Base-by-base conservation (phyloP, 2,888 invertebrate genomes). In the Dyspetes luteomarginatus region DNA sequence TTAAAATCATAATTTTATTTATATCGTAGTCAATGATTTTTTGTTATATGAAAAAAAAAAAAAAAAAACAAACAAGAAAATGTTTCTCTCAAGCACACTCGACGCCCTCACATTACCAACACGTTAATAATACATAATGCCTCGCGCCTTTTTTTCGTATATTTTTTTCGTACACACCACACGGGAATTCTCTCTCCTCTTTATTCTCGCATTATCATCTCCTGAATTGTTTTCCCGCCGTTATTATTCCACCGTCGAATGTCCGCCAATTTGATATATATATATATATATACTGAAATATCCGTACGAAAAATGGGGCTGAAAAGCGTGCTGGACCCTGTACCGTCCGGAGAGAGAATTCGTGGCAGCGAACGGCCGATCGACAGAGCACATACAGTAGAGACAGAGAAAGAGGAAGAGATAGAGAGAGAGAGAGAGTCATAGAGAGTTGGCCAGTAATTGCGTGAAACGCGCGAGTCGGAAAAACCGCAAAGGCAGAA, bases 401-500 rank as follows among this genome's bases (percentile, higher is more conserved):
- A 36, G 36, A 36, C 15, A 15, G 48, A 3, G 48, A 48, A 17
- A 48, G 48, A 26, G 30, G 50, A 50, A 45, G 65, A 26, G 12
- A 1, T 30, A 48, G 65, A 1, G 19, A 50, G 30, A 4, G 30
- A 9, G 65, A 48, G 26, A 48, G 43, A 30, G 64, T 24, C 43
- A 30, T 30, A 30, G 41, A 36, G 28, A 15, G 7, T 64, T 50
- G 73, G 73, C 64, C 75, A 65, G 76, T 82, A 84, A 84, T 84
- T 84, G 82, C 84, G 82, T 81, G 79, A 82, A 84, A 82, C 82
- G 78, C 74, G 81, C 81, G 67, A 84, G 84, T 82, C 79, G 84
- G 81, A 84, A 81, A 82, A 84, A 82, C 84, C 84, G 81, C 84
- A 84, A 77, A 78, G 79, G 81, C 81, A 81, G 81, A 80, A 75